Conservation (phyloP, 2,113 vertebrate genomes). For the Stomatorhinus ivindoensis region DNA sequence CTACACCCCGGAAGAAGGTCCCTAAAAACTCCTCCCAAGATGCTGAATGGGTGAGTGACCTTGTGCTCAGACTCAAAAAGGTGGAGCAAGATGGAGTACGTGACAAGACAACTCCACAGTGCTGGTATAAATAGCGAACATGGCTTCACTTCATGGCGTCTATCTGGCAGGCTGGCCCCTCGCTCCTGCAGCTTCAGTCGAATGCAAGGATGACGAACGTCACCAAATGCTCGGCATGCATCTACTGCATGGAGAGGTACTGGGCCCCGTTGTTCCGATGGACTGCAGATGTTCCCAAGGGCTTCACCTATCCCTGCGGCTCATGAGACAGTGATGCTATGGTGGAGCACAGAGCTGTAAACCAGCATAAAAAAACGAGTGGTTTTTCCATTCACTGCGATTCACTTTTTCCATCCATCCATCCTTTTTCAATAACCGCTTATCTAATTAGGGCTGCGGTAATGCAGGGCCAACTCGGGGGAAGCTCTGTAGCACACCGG, state of each 20-base stretch:
- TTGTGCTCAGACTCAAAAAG: not conserved
- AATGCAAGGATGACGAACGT: not conserved
- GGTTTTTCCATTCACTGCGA: not conserved
- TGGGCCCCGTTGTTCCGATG: not conserved
- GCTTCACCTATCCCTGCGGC: not conserved
- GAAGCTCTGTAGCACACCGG: not conserved
- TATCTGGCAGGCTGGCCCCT: not conserved
- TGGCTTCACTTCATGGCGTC: not conserved
- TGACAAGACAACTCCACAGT: not conserved
- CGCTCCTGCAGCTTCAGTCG: not conserved
- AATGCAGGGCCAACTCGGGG: not conserved
- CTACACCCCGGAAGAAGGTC: not conserved
- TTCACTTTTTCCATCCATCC: not conserved
- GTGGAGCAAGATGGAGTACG: not conserved
- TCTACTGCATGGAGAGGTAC: not conserved
- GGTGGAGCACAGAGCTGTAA: not conserved
- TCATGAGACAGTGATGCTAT: not conserved
- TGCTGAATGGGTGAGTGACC: not conserved
- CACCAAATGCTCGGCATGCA: not conserved
- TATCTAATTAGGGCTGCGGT: not conserved
- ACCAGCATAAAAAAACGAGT: conserved; percentile 1
- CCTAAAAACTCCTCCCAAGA: not conserved
- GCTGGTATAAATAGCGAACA: not conserved
- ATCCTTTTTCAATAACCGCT: conserved; percentile 5
- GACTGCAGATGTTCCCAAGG: not conserved